Percentiles rank a stretch among this genome's conserved stretches.
phyloP scores from a whole-genome alignment of 1,140 invertebrate species.

The Brachionus manjavacas region DNA sequence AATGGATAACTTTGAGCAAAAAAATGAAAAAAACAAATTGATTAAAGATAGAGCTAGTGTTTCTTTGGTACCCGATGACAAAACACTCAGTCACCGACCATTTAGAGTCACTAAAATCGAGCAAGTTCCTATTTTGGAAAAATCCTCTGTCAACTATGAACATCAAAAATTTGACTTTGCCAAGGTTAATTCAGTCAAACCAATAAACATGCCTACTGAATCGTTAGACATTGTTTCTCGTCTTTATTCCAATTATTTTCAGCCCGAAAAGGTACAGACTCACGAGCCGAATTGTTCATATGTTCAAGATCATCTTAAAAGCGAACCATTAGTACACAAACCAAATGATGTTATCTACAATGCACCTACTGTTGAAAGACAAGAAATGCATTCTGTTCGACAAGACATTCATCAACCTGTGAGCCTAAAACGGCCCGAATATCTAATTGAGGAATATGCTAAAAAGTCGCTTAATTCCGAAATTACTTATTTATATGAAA shows the following conservation, averaged over 20 bases:
- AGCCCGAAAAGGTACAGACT: neutral
- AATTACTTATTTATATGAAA: neutral
- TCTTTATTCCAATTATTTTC: neutral
- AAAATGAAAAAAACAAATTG: neutral
- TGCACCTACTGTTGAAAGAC: neutral
- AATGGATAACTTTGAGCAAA: constrained; percentile 14
- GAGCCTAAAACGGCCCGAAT: neutral
- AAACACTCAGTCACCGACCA: neutral
- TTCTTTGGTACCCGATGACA: neutral
- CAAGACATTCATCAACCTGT: neutral
- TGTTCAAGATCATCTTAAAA: neutral
- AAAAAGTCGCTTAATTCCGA: neutral
- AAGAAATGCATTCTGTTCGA: neutral
- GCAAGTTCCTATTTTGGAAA: neutral
- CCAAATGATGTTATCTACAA: neutral
- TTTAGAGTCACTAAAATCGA: neutral
- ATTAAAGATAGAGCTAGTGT: neutral
- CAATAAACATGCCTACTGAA: neutral
- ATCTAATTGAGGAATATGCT: constrained; percentile 5
- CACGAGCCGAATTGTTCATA: neutral
- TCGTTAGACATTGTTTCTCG: neutral
- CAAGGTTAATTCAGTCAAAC: neutral
- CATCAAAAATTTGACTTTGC: neutral
- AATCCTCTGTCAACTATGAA: neutral
- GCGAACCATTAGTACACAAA: neutral